A percentile compares a stretch with the other conserved stretches of the same genome.
Evolutionary conservation across 2,888 invertebrate species (phyloP).

Genomic region (Tineola bisselliella): DNA sequence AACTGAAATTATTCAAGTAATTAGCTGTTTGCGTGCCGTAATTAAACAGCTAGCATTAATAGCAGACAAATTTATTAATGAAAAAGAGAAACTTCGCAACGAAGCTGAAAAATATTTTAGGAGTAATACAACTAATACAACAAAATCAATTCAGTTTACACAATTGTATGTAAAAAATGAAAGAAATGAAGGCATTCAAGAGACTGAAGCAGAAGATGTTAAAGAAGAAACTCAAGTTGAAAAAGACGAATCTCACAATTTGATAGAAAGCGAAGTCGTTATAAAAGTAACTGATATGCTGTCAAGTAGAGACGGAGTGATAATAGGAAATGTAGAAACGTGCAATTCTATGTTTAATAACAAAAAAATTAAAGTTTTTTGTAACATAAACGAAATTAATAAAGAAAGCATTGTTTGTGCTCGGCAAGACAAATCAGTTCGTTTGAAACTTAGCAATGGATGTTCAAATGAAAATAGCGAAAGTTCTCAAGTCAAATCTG

Average conservation of each 20-base stretch:
- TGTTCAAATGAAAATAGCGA: too few species aligned
- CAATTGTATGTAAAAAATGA: neutral
- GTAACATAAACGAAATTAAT: neutral
- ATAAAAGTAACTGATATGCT: constrained; percentile 53
- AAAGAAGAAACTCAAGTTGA: neutral
- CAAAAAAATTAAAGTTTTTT: neutral
- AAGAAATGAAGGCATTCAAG: neutral
- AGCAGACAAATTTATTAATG: constrained; percentile 32
- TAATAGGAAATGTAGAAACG: neutral
- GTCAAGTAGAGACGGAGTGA: constrained; percentile 18
- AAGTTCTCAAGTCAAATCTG: too few species aligned
- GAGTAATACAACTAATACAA: neutral
- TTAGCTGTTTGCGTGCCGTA: constrained; percentile 35
- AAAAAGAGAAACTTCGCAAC: constrained; percentile 20
- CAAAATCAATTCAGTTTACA: neutral
- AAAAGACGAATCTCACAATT: constrained; percentile 30
- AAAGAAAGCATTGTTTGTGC: neutral
- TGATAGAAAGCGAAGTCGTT: constrained; percentile 51
- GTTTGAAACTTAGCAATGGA: neutral
- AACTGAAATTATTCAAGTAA: constrained; percentile 32
- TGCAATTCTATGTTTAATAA: too few species aligned
- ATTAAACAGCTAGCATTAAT: constrained; percentile 34
- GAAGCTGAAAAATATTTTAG: neutral
- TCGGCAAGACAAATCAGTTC: neutral
- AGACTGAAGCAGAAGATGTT: neutral